These are phyloP conservation scores for Drosophila santomea DNA, from an alignment of 1,140 invertebrate species.

Conservation along the genomic window DNA sequence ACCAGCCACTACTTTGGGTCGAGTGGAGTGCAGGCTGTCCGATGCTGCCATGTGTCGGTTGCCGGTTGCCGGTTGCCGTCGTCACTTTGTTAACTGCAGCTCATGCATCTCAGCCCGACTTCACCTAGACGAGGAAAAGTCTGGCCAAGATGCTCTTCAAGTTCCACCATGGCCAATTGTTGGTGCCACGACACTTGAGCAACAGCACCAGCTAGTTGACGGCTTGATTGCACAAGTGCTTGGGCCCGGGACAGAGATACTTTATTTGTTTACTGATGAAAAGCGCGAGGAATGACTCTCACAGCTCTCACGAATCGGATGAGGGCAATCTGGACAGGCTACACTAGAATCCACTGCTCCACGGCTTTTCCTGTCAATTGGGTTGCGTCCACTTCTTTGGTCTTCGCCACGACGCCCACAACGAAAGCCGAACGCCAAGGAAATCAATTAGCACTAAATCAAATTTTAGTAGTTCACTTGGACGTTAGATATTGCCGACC, in stretches of 20 bases:
- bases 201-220: constrained; percentile 23
- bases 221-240: constrained; percentile 60
- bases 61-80: constrained; percentile 15
- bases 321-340: constrained; percentile 1
- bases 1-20: constrained; percentile 35
- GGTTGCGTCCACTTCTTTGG: constrained; percentile 4
- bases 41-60: constrained; percentile 14
- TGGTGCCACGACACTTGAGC: constrained; percentile 9
- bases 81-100: constrained; percentile 53
- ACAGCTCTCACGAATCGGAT: constrained; percentile 23
- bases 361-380: constrained; percentile 44
- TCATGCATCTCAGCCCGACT: constrained; percentile 12
- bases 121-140: neutral
- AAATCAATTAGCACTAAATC: constrained; percentile 81
- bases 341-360: constrained; percentile 14
- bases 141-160: constrained; percentile 17
- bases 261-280: constrained; percentile 69
- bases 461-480: constrained; percentile 52
- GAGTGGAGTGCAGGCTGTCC: constrained; percentile 16
- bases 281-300: constrained; percentile 16
- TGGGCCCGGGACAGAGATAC: constrained; percentile 12
- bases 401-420: constrained; percentile 51
- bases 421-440: constrained; percentile 22
- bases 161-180: constrained; percentile 28
- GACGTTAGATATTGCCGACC: constrained; percentile 9